These are phyloP conservation scores for Drosophila prostipennis DNA, from an alignment of 2,888 invertebrate species.

Conservation along the genomic window DNA sequence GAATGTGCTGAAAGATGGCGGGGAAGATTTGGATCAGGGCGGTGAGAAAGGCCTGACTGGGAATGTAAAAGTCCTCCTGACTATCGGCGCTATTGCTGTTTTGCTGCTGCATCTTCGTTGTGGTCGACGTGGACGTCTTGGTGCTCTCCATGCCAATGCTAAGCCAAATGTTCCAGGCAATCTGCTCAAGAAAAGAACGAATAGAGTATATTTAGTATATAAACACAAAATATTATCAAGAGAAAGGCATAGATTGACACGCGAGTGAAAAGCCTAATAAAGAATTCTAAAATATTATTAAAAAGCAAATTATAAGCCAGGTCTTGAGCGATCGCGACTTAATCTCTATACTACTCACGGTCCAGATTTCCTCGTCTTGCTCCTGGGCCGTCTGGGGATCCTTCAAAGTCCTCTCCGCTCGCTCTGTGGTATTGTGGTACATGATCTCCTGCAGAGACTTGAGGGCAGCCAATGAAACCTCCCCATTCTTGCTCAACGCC, in stretches of 20 bases:
- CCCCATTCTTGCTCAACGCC: slow-evolving; percentile 95
- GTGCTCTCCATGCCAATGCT: slow-evolving; percentile 93
- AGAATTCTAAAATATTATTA: too few species aligned
- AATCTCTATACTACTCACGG: slow-evolving; percentile 82
- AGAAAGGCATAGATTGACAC: not conserved
- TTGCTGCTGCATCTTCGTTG: slow-evolving; percentile 45
- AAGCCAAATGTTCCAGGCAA: slow-evolving; percentile 94
- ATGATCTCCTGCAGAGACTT: slow-evolving; percentile 99
- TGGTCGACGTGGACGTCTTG: slow-evolving; percentile 84
- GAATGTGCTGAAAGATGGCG: slow-evolving; percentile 95
- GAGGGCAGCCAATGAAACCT: slow-evolving; percentile 97
- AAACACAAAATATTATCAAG: not conserved
- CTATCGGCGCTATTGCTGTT: slow-evolving; percentile 62
- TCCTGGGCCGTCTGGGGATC: slow-evolving; percentile 68
- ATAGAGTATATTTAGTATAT: not conserved
- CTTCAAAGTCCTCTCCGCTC: slow-evolving; percentile 76
- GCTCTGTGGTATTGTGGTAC: slow-evolving; percentile 86
- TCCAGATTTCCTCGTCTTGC: slow-evolving; percentile 88
- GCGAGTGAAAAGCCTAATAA: too few species aligned
- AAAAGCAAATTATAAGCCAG: not conserved
- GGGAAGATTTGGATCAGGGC: slow-evolving; percentile 98
- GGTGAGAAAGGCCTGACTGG: slow-evolving; percentile 96
- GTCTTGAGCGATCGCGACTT: not conserved
- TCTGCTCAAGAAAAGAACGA: slow-evolving; percentile 62
- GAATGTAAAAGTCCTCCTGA: slow-evolving; percentile 90